Conservation (phyloP, 2,113 vertebrate species). For the Myotis davidii region DNA sequence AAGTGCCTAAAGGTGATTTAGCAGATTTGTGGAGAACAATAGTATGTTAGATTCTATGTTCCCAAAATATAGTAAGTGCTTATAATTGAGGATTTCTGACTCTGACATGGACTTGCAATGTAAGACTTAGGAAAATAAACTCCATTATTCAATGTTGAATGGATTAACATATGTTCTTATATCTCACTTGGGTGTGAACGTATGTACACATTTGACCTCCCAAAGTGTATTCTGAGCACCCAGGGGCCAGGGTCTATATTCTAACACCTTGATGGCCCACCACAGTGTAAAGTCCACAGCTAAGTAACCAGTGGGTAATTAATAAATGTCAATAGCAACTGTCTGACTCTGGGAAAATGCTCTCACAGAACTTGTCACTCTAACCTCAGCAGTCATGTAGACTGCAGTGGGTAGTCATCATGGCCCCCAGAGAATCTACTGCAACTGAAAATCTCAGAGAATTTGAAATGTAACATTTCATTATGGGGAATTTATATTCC, state of each 20-base stretch:
- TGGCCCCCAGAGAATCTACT: not conserved
- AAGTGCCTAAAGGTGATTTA: constrained; percentile 22
- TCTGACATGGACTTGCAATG: not conserved
- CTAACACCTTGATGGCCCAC: not conserved
- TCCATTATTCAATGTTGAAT: not conserved
- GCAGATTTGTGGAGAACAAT: constrained; percentile 29
- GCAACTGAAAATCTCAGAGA: constrained; percentile 6
- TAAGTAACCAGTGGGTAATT: not conserved
- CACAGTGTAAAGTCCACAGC: not conserved
- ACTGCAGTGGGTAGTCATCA: not conserved
- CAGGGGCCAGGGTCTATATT: not conserved
- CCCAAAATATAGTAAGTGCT: not conserved
- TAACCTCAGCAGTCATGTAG: not conserved
- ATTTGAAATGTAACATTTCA: constrained; percentile 42
- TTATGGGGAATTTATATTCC: not conserved
- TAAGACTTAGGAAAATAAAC: constrained; percentile 51
- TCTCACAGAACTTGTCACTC: not conserved
- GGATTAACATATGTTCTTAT: constrained; percentile 1
- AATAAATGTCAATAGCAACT: not conserved
- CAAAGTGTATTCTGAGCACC: not conserved
- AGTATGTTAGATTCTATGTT: constrained; percentile 6
- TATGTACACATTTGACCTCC: not conserved
- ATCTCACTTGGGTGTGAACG: not conserved
- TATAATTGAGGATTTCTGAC: constrained; percentile 34
- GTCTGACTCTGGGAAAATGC: not conserved